Percentiles rank a stretch among this genome's conserved stretches.
These are phyloP conservation scores for Halcyon leucocephala DNA, from an alignment of 2,797 vertebrate species.

Conservation along the genomic window DNA sequence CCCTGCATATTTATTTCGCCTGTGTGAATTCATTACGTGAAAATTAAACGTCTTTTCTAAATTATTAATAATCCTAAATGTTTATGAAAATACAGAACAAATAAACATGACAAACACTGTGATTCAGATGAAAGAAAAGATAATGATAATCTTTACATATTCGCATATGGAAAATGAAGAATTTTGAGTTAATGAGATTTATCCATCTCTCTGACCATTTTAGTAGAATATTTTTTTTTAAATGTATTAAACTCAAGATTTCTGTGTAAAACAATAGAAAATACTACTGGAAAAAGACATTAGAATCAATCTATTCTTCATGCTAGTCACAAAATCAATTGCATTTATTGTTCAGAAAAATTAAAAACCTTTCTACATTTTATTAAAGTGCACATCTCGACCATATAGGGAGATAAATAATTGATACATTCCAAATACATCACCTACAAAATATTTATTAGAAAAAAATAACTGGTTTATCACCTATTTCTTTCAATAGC, in stretches of 20 bases:
- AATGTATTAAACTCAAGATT: conserved; percentile 71
- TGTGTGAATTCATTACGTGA: background rate
- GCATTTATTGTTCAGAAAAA: conserved; percentile 77
- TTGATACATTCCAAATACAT: conserved; percentile 73
- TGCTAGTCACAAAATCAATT: conserved; percentile 77
- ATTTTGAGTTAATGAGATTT: conserved; percentile 63
- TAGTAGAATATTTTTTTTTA: conserved; percentile 43
- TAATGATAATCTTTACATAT: conserved; percentile 30
- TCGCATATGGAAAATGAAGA: conserved; percentile 37
- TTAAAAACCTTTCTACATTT: conserved; percentile 77
- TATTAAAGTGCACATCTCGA: conserved; percentile 76
- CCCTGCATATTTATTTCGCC: conserved; percentile 15
- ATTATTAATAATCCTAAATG: conserved; percentile 62
- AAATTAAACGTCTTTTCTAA: conserved; percentile 29
- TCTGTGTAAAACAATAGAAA: conserved; percentile 60
- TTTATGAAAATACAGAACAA: conserved; percentile 54
- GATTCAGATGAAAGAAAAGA: conserved; percentile 21
- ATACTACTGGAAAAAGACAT: conserved; percentile 49
- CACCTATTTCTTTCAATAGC: conserved; percentile 62
- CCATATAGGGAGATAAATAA: conserved; percentile 75
- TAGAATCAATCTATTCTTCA: conserved; percentile 75
- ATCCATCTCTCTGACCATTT: conserved; percentile 50
- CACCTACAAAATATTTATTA: conserved; percentile 79
- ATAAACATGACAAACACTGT: background rate
- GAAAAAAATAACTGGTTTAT: conserved; percentile 67